Evolutionary conservation across 2,797 vertebrate genomes (phyloP), one percentile per base, ranked within the genome.

Genomic region (Propithecus perrieri): DNA sequence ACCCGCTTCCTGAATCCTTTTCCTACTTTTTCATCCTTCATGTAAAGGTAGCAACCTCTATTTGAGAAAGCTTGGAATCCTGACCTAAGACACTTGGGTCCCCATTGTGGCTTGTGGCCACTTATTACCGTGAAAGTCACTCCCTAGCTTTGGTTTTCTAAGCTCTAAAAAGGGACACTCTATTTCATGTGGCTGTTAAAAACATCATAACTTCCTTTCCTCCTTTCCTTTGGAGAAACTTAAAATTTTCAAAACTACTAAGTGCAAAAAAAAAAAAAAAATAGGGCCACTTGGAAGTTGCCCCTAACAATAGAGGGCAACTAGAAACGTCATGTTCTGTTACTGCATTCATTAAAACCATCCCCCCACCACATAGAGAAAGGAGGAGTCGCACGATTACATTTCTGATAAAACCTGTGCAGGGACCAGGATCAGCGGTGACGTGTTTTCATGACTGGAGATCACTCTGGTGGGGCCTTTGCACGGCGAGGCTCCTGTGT

Each of bases 161-260:
- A 46, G 80, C 75, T 91, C 48, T 90, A 8, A 93, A 84, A 57
- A 57, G 79, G 24, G 33, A 50, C n/a, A 7, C 5, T 12, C 59
- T 83, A 0, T 41, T 48, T 75, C 22, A 24, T 17, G 59, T 57
- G 24, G 13, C 80, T 38, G 4, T 79, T 38, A n/a, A 85, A 74
- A n/a, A 11, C 53, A 76, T 72, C 35, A 9, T 61, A 11, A 35
- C 38, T 88, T 67, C 30, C 65, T 94, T 57, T 50, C 55, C 7
- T 85, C n/a, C 26, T 65, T 85, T 84, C 41, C 35, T 86, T 74
- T 84, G 80, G 35, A 72, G 55, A 93, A 94, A 74, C 53, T 91
- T 11, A 59, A 59, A 71, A 18, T 86, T 75, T 91, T 72, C 59
- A 65, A 81, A 92, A 22, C 22, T n/a, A 2, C 24, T 41, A 48